phyloP scores from a whole-genome alignment of 2,113 vertebrate genomes.

The Arenaria interpres region DNA sequence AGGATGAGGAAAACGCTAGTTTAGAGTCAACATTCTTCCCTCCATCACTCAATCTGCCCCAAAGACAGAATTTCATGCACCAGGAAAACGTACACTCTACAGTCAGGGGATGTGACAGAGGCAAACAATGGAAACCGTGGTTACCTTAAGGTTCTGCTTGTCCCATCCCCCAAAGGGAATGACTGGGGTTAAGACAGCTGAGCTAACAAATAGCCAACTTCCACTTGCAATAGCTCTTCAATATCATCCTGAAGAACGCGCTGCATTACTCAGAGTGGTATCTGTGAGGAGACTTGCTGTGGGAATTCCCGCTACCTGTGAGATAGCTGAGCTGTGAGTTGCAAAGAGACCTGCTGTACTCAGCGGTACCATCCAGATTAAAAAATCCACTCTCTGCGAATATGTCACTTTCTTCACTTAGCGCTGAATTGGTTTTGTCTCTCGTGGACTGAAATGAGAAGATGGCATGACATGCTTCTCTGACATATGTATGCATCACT shows the following conservation, averaged over 20 bases:
- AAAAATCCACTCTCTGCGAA: background rate
- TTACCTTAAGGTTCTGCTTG: background rate
- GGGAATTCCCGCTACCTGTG: background rate
- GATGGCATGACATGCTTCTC: slow-evolving; percentile 13
- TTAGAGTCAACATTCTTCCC: background rate
- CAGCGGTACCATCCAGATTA: background rate
- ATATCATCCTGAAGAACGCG: background rate
- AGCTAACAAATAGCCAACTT: background rate
- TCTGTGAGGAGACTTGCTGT: background rate
- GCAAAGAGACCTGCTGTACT: background rate
- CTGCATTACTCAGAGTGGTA: background rate
- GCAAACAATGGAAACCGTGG: background rate
- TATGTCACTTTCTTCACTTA: background rate
- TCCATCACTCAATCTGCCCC: background rate
- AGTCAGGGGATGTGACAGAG: background rate
- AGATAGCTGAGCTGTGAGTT: background rate
- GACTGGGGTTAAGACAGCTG: background rate
- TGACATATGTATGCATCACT: slow-evolving; percentile 50
- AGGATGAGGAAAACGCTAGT: background rate
- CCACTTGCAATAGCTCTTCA: background rate
- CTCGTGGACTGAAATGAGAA: slow-evolving; percentile 41
- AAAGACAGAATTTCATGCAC: background rate
- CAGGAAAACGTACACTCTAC: background rate
- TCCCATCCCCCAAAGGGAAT: background rate
- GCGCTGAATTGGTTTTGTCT: slow-evolving; percentile 6